A percentile compares a stretch with the other conserved stretches of the same genome.
These are phyloP conservation scores for Coronaproctus castanopsis DNA, from an alignment of 2,888 invertebrate genomes.

Conservation along the genomic window DNA sequence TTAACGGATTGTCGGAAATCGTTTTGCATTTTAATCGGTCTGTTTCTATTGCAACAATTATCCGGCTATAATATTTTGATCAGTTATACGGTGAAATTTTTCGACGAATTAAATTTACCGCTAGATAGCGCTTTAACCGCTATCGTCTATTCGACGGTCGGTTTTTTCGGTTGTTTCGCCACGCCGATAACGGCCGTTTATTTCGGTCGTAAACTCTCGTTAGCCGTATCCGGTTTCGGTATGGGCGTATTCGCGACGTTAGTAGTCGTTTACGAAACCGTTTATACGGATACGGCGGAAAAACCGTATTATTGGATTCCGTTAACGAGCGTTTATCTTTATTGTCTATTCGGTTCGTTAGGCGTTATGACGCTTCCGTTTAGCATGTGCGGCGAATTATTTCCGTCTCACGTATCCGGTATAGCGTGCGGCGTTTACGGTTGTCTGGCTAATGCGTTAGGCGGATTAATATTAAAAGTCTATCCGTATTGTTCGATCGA, in stretches of 20 bases:
- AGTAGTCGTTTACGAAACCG: constrained; percentile 8
- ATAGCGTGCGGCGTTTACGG: constrained; percentile 8
- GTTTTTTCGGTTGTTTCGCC: constrained; percentile 7
- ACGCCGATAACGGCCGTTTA: constrained; percentile 7
- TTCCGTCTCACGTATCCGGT: constrained; percentile 8
- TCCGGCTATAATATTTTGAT: constrained; percentile 9
- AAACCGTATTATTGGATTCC: constrained; percentile 9
- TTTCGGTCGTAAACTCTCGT: constrained; percentile 1
- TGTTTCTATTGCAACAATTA: constrained; percentile 5
- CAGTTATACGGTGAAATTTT: constrained; percentile 9
- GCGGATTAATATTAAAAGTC: background rate
- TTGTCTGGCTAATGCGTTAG: background rate
- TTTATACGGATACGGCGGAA: background rate
- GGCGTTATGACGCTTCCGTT: constrained; percentile 11
- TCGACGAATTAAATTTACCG: constrained; percentile 6
- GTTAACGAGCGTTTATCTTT: constrained; percentile 6
- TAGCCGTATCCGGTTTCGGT: constrained; percentile 6
- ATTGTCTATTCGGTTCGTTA: constrained; percentile 7
- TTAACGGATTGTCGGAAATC: constrained; percentile 5
- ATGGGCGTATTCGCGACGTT: constrained; percentile 8
- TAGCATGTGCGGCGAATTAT: constrained; percentile 7
- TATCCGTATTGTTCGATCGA: background rate
- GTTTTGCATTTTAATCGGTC: constrained; percentile 6
- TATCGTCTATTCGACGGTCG: constrained; percentile 8
- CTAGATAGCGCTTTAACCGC: constrained; percentile 5